These are phyloP conservation scores for Leptinotarsa rubiginosa DNA, from an alignment of 2,888 invertebrate genomes.

Conservation along the genomic window DNA sequence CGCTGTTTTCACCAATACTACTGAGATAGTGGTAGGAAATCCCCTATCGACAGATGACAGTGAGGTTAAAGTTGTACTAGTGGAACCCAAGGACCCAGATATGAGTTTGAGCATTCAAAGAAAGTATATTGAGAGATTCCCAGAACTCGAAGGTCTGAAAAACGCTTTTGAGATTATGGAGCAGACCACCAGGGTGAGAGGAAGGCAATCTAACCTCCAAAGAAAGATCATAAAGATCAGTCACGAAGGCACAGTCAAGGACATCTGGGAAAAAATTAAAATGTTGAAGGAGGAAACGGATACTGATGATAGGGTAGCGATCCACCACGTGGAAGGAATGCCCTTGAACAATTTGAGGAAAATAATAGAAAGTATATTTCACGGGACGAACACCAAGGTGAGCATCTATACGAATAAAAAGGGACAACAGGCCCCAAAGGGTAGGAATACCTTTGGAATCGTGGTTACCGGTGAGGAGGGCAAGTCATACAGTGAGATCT, in stretches of 20 bases:
- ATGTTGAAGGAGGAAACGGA: no score
- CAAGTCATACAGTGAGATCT: neutral
- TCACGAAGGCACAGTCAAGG: neutral
- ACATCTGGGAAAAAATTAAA: no score
- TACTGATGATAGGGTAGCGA: neutral
- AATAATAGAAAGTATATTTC: neutral
- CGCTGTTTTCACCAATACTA: neutral
- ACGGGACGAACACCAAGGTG: neutral
- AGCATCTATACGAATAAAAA: neutral
- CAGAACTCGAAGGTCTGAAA: neutral
- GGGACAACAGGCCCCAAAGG: neutral
- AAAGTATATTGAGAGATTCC: neutral
- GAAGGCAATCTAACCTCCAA: neutral
- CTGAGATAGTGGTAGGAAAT: neutral
- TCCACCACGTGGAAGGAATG: neutral
- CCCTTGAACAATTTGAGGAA: neutral
- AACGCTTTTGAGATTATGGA: neutral
- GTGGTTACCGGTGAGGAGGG: neutral
- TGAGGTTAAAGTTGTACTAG: neutral
- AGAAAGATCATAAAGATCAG: neutral
- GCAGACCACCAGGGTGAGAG: neutral
- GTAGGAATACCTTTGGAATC: no score
- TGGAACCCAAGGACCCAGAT: neutral
- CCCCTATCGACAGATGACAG: neutral
- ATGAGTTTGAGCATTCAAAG: neutral